Base-by-base conservation (phyloP, 2,113 vertebrate genomes). In the Illadopsis cleaveri region DNA sequence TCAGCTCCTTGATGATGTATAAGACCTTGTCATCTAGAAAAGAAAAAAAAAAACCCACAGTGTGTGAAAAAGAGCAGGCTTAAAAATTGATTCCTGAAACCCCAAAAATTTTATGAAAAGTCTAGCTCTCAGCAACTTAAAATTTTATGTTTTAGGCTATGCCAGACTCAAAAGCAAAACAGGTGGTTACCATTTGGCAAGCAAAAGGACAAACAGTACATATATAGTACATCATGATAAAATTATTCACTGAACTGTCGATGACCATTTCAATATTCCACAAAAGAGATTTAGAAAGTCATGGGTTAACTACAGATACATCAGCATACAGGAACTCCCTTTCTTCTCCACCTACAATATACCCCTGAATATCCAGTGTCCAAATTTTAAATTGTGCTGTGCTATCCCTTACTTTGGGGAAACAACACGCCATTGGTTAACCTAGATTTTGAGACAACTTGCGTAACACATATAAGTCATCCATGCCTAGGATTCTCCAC, bases 1-100 rank as follows among this genome's bases (percentile, higher is more conserved):
- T 99, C 97, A 99, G 93, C 94, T 99, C 99, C 76, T 98, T 98
- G 95, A 99, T 99, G 87, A 99, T 95, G 61, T 98, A 98, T 53
- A 99, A 99, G 92, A 99, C 98, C 91, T 97, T 98, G 95, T 99
- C 99, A 97, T 99, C 99, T 99, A 94, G 70, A 77, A 96, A 76
- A 42, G 94, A 56, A 95, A 61, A 68, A 12, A 51, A 57, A 3
- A n/a, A n/a, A n/a, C n/a, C n/a, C 28, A 71, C 3, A 51, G 11
- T 19, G 17, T 77, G 27, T 44, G 2, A 54, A 51, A 65, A 61
- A 83, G 5, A 84, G 8, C 0, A 0, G 94, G 15, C 33, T 65
- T 79, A 73, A 88, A 91, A 88, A 77, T 1, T 37, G 12, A 73
- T 79, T 76, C 31, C 16, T 10, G 23, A 93, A 62, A 42, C 5